phyloP scores from a whole-genome alignment of 1,140 invertebrate species.

The Aphaenogaster floridana region DNA sequence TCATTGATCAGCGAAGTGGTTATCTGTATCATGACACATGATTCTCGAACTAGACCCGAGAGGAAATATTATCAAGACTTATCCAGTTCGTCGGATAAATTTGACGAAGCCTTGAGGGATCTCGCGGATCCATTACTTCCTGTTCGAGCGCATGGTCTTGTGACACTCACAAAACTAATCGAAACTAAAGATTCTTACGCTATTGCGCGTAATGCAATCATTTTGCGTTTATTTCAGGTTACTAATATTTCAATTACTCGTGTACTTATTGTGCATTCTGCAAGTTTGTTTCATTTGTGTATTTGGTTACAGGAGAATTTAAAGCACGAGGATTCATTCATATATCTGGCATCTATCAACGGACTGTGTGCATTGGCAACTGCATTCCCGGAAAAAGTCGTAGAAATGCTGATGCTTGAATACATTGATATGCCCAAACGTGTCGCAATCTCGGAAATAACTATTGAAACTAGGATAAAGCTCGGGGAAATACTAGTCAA shows the following conservation, averaged over 20 bases:
- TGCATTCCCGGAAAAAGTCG: conserved; percentile 89
- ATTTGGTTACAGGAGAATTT: conserved; percentile 90
- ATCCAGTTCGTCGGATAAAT: conserved; percentile 82
- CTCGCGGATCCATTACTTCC: conserved; percentile 92
- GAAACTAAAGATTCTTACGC: conserved; percentile 89
- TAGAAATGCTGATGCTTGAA: conserved; percentile 90
- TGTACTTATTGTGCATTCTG: not conserved
- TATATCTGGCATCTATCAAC: conserved; percentile 93
- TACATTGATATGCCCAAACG: conserved; percentile 86
- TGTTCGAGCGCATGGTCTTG: conserved; percentile 92
- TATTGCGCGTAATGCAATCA: conserved; percentile 89
- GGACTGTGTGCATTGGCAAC: conserved; percentile 90
- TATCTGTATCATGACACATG: conserved; percentile 86
- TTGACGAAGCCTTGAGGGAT: conserved; percentile 90
- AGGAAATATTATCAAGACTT: conserved; percentile 79
- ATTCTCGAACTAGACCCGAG: conserved; percentile 68
- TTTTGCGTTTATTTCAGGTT: conserved; percentile 92
- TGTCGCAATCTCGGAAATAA: conserved; percentile 82
- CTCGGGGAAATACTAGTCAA: conserved; percentile 94
- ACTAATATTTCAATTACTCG: not conserved
- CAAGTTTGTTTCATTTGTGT: not conserved
- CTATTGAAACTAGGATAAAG: conserved; percentile 91
- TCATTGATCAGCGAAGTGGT: conserved; percentile 84
- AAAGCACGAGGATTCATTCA: conserved; percentile 93
- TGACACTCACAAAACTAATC: conserved; percentile 91